Base-by-base conservation (phyloP, 1,140 invertebrate species). In the Drosophila bifasciata region DNA sequence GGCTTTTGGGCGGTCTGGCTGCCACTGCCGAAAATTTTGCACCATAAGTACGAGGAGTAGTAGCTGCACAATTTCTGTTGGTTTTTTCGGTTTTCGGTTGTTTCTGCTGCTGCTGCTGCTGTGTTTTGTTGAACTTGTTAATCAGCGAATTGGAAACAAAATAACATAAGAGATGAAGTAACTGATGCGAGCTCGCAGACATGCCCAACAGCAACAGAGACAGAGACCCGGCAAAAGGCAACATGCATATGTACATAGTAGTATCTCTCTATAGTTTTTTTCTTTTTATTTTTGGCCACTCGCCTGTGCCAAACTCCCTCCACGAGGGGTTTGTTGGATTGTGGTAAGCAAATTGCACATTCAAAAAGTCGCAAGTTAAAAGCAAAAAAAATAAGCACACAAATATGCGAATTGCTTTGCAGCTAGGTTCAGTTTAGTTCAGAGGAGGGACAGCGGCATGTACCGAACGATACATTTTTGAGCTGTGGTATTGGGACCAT, bases 131-230 rank as follows among this genome's bases (percentile, higher is more conserved):
- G 81, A 86, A 86, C 81, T 86, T 86, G 81, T 86, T 86, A 86
- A 86, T 88, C 81, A 86, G 83, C 81, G 81, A 86, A 86, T 86
- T 86, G 81, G 81, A 86, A 86, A 86, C 79, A 67, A 85, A 83
- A 79, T 83, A 77, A 73, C 77, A 86, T 85, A 85, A 86, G 61
- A 85, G 83, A 88, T 86, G 81, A 86, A 86, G 81, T 86, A 88
- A 88, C 80, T 69, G 80, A 72, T 57, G 64, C 55, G 73, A 63
- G 67, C 57, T 36, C 32, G 32, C 32, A 13, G 32, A 36, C 32
- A 36, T 36, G 32, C 32, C 32, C 32, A 36, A 36, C 32, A 13
- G 32, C 11, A 36, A 60, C 52, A 45, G 59, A 45, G 48, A 43
- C 23, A 39, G 45, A 62, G 17, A 36, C 32, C 32, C 56, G 28